Base-by-base conservation (phyloP, 2,797 vertebrate species). In the Gastrophryne carolinensis region DNA sequence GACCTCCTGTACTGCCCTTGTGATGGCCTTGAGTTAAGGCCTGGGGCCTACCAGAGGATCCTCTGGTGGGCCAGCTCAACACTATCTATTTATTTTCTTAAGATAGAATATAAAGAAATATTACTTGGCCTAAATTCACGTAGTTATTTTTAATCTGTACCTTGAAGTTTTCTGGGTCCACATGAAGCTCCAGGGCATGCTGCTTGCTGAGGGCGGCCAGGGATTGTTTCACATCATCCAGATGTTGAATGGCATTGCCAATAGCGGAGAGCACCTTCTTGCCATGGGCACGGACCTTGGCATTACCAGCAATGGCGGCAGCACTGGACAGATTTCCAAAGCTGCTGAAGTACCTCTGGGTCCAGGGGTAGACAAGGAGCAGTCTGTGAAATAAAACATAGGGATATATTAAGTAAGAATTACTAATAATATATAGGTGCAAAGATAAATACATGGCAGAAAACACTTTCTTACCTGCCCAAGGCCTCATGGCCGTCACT, bases 151-250 rank as follows among this genome's bases (percentile, higher is more conserved):
- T 29, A 8, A n/a, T n/a, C 52, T 34, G 23, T 71, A 93, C 92
- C 85, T 3, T 93, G 87, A 96, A 95, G 87, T 95, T 96, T 86
- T 95, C 93, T 0, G 95, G 95, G 81, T 96, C 94, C 72, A 96
- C 92, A 0, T 95, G 92, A 70, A 95, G 89, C 65, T 90, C 93
- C 66, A 94, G 91, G 0, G 93, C 95, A 86, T 95, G 93, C 81
- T 94, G 88, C 75, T 87, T 81, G 0, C 93, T 95, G 73, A 97
- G 88, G 2, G 86, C 60, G 13, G 87, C 2, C 15, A 87, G 95
- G 37, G 84, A 80, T 0, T 0, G 32, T 80, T 91, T 93, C 34
- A 95, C 80, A 76, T 87, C 73, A n/a, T 72, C 70, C 30, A 72
- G n/a, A 24, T 72, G 58, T 2, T 72, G 44, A 30, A 61, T 24